phyloP scores from a whole-genome alignment of 2,113 vertebrate species.

The Callithrix jacchus region DNA sequence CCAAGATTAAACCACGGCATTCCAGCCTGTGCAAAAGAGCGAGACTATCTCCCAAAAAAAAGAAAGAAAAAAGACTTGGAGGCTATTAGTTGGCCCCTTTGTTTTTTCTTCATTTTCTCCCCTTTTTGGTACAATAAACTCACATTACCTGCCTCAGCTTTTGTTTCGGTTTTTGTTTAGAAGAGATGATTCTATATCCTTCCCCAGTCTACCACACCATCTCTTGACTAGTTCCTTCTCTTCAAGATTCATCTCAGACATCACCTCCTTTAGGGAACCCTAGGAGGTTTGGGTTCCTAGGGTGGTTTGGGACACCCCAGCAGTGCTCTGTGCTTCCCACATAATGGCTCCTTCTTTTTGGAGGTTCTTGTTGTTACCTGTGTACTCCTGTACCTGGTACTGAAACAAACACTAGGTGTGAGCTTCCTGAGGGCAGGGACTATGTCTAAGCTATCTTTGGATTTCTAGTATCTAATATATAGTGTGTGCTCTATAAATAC shows the following conservation, averaged over 20 bases:
- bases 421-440: background rate
- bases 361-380: background rate
- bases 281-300: background rate
- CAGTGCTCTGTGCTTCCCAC: background rate
- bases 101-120: background rate
- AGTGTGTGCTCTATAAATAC: background rate
- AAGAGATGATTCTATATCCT: background rate
- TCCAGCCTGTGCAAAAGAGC: no score
- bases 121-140: background rate
- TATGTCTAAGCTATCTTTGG: background rate
- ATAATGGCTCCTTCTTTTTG: background rate
- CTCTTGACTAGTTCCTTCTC: background rate
- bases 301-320: background rate
- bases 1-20: no score
- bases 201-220: background rate
- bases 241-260: background rate
- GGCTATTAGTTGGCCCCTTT: background rate
- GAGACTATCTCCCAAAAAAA: no score
- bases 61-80: no score
- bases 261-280: background rate
- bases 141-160: background rate
- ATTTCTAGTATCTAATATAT: background rate
- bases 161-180: background rate
- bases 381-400: background rate
- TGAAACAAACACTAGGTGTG: background rate